A percentile compares a stretch with the other conserved stretches of the same genome.
These are phyloP conservation scores for Nothoprocta pentlandii DNA, from an alignment of 2,113 vertebrate species.

Conservation along the genomic window DNA sequence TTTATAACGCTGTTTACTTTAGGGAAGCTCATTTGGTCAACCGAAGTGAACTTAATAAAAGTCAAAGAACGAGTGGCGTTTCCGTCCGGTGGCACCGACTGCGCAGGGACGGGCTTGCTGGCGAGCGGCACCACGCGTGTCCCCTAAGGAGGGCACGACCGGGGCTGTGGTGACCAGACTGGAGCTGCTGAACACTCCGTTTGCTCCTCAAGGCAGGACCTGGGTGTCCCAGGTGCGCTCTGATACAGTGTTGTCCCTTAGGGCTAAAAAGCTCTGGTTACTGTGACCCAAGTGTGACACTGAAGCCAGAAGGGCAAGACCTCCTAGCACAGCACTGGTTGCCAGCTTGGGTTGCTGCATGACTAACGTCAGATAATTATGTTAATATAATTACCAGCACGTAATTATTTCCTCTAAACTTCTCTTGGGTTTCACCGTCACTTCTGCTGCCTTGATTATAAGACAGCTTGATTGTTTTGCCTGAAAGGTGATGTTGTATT, in stretches of 20 bases:
- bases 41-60: conserved; percentile 79
- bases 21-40: conserved; percentile 72
- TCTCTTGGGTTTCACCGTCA: conserved; percentile 18
- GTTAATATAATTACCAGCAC: conserved; percentile 45
- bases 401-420: conserved; percentile 41
- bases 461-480: conserved; percentile 9
- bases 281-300: not conserved
- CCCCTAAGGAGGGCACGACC: not conserved
- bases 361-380: conserved; percentile 37
- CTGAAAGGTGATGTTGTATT: not conserved
- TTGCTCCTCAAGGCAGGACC: not conserved
- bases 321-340: not conserved
- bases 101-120: not conserved
- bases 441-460: not conserved
- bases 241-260: not conserved
- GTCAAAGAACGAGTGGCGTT: conserved; percentile 59
- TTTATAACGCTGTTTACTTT: conserved; percentile 72
- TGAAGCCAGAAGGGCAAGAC: conserved; percentile 67
- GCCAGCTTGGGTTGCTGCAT: conserved; percentile 50
- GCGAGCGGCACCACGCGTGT: not conserved
- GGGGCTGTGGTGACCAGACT: not conserved
- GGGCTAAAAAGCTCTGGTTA: not conserved
- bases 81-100: conserved; percentile 55
- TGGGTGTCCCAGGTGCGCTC: conserved; percentile 23
- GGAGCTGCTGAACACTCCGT: conserved; percentile 9